phyloP scores from a whole-genome alignment of 30 jellyfish, hydroid and myxozoan genomes.

The Pseudorhiza aurosa region DNA sequence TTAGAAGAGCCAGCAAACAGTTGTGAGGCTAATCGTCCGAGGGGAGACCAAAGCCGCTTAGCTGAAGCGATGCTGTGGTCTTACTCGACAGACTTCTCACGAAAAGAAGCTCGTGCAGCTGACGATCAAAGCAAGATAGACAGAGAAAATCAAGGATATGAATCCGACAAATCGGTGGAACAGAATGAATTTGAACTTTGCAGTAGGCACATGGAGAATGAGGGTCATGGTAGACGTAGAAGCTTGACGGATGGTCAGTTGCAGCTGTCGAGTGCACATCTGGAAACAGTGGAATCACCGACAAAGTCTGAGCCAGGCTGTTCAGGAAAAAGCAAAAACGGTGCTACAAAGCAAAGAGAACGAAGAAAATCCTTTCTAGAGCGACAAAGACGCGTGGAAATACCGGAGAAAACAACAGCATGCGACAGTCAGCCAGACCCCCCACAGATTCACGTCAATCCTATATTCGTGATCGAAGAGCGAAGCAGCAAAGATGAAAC shows the following conservation, averaged over 20 bases:
- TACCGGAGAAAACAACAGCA: slow-evolving; percentile 35
- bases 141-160: neutral
- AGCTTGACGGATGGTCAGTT: slow-evolving; percentile 44
- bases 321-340: neutral
- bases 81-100: neutral
- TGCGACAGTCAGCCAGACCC: neutral
- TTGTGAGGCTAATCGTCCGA: neutral
- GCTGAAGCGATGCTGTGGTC: neutral
- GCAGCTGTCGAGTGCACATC: neutral
- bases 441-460: slow-evolving; percentile 38
- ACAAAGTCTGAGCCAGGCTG: slow-evolving; percentile 54
- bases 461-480: slow-evolving; percentile 43
- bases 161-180: neutral
- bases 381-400: slow-evolving; percentile 61
- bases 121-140: neutral
- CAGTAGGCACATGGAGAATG: neutral
- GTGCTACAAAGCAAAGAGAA: slow-evolving; percentile 33
- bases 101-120: neutral
- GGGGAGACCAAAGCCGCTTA: neutral
- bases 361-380: slow-evolving; percentile 56
- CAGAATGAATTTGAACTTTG: neutral
- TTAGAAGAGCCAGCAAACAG: neutral
- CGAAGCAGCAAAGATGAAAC: slow-evolving; percentile 2
- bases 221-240: neutral
- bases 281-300: slow-evolving; percentile 26